Evolutionary conservation across 2,888 invertebrate genomes (phyloP), one percentile per base, ranked within the genome.

Genomic region (Holacanthella duospinosa): DNA sequence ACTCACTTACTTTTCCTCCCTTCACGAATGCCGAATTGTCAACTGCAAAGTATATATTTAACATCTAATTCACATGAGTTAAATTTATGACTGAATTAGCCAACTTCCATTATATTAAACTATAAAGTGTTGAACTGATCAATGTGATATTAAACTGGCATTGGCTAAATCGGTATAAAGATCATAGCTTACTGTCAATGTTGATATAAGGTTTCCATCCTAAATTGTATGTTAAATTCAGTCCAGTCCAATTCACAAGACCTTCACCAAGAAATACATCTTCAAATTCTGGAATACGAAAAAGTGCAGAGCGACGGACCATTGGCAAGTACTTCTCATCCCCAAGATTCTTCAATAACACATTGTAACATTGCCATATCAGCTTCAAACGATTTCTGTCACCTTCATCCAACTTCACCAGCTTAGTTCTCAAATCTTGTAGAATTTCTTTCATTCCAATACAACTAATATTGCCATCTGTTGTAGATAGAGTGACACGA

Each of bases 141-240:
- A n/a, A n/a, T n/a, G n/a, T n/a, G n/a, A n/a, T n/a, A n/a, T n/a
- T n/a, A n/a, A n/a, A n/a, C n/a, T n/a, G n/a, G n/a, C n/a, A n/a
- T n/a, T n/a, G n/a, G n/a, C n/a, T n/a, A n/a, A n/a, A n/a, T n/a
- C n/a, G n/a, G n/a, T n/a, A n/a, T n/a, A n/a, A n/a, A n/a, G n/a
- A n/a, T n/a, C n/a, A n/a, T n/a, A n/a, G n/a, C 24, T 26, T 55
- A 55, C 55, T 27, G 27, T 55, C 55, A 6, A 55, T 27, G 26
- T 55, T 55, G 26, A 55, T 24, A 25, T 25, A 55, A 12, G 55
- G 25, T 27, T 55, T 55, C 55, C 55, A 55, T 9, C 55, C 55
- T 9, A 55, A 55, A 55, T 21, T 55, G 55, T 27, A 55, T 12
- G 26, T 55, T 16, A 25, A 19, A 4, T 16, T 25, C 9, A 55